Evolutionary conservation across 2,113 vertebrate genomes (phyloP).

Genomic region (Empidonax alnorum): DNA sequence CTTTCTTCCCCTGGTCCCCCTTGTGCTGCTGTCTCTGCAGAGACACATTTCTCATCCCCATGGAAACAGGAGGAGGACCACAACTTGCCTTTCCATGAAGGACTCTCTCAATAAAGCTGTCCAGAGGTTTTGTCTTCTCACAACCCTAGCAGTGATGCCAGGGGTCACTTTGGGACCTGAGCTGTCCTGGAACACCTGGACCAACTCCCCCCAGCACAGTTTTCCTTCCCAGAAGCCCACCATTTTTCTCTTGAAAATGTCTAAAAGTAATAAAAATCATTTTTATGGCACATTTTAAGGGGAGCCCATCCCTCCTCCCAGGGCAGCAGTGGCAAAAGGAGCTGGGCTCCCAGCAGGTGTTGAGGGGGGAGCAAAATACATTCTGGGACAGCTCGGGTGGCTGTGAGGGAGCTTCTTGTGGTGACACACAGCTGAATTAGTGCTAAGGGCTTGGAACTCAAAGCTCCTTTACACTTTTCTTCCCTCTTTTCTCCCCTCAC

Average conservation of each 20-base stretch:
- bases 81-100: not conserved
- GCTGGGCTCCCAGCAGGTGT: not conserved
- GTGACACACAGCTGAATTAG: accelerated
- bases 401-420: not conserved
- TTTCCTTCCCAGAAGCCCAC: not conserved
- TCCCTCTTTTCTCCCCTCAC: not conserved
- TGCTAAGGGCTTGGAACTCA: not conserved
- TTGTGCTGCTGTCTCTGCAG: not conserved
- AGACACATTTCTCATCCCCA: not conserved
- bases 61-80: not conserved
- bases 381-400: not conserved
- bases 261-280: not conserved
- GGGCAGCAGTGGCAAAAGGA: not conserved
- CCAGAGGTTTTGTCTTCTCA: not conserved
- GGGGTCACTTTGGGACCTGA: not conserved
- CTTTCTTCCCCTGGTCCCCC: accelerated
- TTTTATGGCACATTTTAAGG: not conserved
- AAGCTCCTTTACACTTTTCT: not conserved
- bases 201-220: not conserved
- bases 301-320: not conserved
- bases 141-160: accelerated
- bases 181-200: not conserved
- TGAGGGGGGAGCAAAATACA: accelerated
- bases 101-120: not conserved
- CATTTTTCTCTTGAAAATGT: not conserved